Evolutionary conservation across 2,888 invertebrate genomes (phyloP).

Genomic region (Corbicula japonica): DNA sequence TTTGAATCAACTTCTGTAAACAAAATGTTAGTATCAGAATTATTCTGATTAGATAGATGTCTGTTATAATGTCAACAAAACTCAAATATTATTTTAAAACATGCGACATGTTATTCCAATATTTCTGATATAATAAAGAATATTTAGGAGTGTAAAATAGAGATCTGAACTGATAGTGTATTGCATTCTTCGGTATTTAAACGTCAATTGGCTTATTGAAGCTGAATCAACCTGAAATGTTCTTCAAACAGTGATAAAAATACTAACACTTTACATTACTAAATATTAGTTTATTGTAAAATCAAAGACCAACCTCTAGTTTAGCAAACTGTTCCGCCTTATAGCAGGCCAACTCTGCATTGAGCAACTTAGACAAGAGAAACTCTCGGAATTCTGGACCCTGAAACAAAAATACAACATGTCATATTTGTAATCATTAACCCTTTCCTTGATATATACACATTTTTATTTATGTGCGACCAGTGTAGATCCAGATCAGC

Average conservation of each 20-base stretch:
- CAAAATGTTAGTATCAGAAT: not conserved
- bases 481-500: too few species aligned
- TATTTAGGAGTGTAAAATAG: not conserved
- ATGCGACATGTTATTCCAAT: not conserved
- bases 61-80: not conserved
- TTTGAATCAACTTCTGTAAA: not conserved
- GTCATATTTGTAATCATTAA: too few species aligned
- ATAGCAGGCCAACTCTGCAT: slow-evolving; percentile 99
- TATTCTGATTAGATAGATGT: not conserved
- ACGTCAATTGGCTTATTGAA: not conserved
- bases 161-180: not conserved
- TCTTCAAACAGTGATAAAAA: not conserved
- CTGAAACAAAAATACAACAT: too few species aligned
- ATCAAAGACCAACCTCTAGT: slow-evolving; percentile 90
- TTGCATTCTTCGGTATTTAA: not conserved
- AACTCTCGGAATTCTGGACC: slow-evolving; percentile 98
- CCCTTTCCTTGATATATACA: too few species aligned
- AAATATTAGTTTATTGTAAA: not conserved
- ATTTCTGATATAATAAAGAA: not conserved
- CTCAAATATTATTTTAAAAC: not conserved
- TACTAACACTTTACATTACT: not conserved
- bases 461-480: too few species aligned
- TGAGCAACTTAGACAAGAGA: slow-evolving; percentile 97
- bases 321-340: slow-evolving; percentile 99
- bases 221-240: not conserved